A percentile compares a stretch with the other conserved stretches of the same genome.
Conservation (phyloP, 53 echinoderm and acorn worm genomes). For the Astropecten irregularis region DNA sequence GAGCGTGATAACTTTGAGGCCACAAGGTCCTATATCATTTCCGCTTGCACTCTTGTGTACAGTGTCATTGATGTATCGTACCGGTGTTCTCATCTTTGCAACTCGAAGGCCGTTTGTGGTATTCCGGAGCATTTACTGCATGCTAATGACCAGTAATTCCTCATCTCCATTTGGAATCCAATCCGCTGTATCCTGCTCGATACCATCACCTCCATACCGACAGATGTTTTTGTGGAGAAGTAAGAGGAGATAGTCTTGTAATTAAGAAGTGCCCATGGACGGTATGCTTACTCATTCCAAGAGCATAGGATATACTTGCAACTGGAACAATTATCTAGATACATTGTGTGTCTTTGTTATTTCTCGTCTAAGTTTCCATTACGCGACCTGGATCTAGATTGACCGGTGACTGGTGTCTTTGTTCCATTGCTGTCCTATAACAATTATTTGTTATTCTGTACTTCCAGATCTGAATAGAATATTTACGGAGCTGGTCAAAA, state of each 20-base stretch:
- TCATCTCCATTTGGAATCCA: conserved; percentile 2
- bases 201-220: conserved; percentile 26
- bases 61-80: conserved; percentile 39
- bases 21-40: no score
- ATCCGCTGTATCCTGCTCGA: conserved; percentile 10
- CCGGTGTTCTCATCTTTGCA: neutral
- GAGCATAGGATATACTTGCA: no score
- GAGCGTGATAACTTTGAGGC: no score
- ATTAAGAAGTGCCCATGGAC: conserved; percentile 30
- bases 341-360: no score
- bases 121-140: conserved; percentile 49
- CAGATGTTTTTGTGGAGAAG: conserved; percentile 49
- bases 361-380: no score
- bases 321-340: no score
- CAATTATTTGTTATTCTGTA: no score
- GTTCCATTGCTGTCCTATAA: no score
- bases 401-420: no score
- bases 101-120: conserved; percentile 23
- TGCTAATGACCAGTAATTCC: conserved; percentile 32
- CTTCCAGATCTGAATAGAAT: no score
- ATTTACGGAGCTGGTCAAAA: no score
- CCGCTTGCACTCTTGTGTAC: conserved; percentile 12
- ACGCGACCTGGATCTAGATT: no score
- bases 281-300: neutral
- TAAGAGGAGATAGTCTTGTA: conserved; percentile 6